These are phyloP conservation scores for Pseudopodoces humilis DNA, from an alignment of 2,113 vertebrate genomes.

Conservation along the genomic window DNA sequence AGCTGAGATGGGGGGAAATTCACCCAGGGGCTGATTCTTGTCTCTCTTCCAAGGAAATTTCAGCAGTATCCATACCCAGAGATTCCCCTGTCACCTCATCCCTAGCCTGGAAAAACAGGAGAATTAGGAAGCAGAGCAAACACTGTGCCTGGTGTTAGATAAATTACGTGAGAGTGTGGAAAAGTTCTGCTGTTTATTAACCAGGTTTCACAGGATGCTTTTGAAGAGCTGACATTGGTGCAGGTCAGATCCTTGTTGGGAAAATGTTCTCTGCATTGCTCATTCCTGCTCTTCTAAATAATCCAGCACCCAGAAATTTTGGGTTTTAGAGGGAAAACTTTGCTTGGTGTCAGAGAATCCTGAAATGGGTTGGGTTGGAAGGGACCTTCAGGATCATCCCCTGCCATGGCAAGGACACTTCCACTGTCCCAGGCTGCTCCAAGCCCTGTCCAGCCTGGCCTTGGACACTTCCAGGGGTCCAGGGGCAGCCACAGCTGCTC, in stretches of 20 bases:
- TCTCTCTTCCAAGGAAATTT: neutral
- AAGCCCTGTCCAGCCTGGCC: accelerated
- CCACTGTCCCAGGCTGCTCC: accelerated
- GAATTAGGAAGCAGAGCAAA: neutral
- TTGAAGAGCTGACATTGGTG: neutral
- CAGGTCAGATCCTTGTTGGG: neutral
- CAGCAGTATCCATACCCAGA: neutral
- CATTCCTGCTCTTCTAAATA: neutral
- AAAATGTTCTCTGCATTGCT: neutral
- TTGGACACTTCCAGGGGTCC: neutral
- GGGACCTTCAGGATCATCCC: accelerated
- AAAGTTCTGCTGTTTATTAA: neutral
- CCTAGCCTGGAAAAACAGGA: neutral
- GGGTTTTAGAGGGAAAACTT: neutral
- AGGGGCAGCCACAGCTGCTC: neutral
- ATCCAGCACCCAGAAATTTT: neutral
- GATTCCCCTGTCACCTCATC: neutral
- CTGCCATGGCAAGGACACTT: neutral
- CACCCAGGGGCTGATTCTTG: neutral
- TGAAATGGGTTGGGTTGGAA: neutral
- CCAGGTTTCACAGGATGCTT: neutral
- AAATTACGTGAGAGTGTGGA: neutral
- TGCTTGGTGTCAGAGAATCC: neutral
- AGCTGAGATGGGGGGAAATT: neutral
- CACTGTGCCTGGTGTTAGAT: neutral